Evolutionary conservation across 2,113 vertebrate species (phyloP).

Genomic region (Hydrolagus affinis): DNA sequence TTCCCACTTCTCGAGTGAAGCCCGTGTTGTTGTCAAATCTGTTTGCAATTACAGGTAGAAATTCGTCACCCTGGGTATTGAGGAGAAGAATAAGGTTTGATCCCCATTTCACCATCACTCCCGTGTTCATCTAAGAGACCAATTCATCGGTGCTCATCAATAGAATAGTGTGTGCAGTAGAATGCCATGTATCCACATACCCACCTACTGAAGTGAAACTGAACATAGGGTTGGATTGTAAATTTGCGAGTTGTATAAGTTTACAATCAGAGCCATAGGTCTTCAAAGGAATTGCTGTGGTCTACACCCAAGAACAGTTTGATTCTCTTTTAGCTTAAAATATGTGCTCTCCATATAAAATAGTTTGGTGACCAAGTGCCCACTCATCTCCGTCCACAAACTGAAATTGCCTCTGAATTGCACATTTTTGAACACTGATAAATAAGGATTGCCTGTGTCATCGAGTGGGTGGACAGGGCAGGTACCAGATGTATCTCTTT

Average conservation of each 20-base stretch:
- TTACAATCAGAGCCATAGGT: no score
- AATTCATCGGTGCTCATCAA: background rate
- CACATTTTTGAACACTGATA: background rate
- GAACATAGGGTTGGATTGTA: background rate
- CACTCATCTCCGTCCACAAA: background rate
- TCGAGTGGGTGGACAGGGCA: no score
- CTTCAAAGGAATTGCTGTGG: no score
- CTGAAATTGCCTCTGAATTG: background rate
- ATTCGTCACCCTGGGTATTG: slow-evolving; percentile 22
- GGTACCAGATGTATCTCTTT: no score
- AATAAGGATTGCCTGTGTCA: background rate
- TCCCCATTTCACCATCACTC: background rate
- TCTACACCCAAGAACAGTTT: no score
- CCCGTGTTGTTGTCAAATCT: background rate
- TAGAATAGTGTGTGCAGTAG: background rate
- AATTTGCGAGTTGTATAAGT: background rate
- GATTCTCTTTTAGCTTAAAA: no score
- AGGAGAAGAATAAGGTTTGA: background rate
- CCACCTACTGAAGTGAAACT: background rate
- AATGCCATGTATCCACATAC: background rate
- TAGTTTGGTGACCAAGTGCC: no score
- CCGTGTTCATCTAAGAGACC: background rate
- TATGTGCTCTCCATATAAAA: no score
- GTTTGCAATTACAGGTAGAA: slow-evolving; percentile 5
- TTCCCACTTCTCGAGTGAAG: background rate